Base-by-base conservation (phyloP, 1,140 invertebrate genomes). In the Cotesia vestalis region DNA sequence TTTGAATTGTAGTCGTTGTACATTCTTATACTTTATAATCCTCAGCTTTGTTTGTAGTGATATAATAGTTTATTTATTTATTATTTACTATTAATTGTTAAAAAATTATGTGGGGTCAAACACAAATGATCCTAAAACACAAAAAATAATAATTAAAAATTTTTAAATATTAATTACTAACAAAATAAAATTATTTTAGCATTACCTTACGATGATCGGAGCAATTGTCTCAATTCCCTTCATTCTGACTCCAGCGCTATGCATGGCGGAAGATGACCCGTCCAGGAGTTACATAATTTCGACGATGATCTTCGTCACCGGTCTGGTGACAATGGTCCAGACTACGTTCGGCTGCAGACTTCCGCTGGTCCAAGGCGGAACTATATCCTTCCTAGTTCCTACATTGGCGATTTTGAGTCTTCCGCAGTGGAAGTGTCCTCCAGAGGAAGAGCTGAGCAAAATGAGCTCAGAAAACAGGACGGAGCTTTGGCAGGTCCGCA, bases 261-360 rank as follows among this genome's bases (percentile, higher is more conserved):
- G 95, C 82, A 95, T 97, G 90, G 88, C 88, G 1, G 91, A 93
- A 71, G 90, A 92, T 53, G 92, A 95, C 83, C 92, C 94, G 0
- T 90, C 92, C n/a, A 87, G 91, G 59, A 93, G 91, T 73, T 90
- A 95, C 78, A 92, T 97, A 27, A 94, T 96, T 71, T 94, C 93
- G 0, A 96, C 95, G 0, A 94, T 95, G 89, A 95, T 96, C 68
- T 95, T 97, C 78, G 92, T 96, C 4, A 94, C 94, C 34, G 95
- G 95, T 11, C 82, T 97, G 0, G 90, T 94, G 2, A 96, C 95
- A 0, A 90, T 94, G 74, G 73, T 96, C 1, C 95, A 96, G 83
- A 88, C 91, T 4, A 94, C 93, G 0, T 90, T 96, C 83, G 95
- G 95, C 6, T 92, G 93, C 90, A 92, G 91, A 76, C 83, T 93